These are phyloP conservation scores for Cryptoleucopteryx plumbea DNA, from an alignment of 2,113 vertebrate species.

Conservation along the genomic window DNA sequence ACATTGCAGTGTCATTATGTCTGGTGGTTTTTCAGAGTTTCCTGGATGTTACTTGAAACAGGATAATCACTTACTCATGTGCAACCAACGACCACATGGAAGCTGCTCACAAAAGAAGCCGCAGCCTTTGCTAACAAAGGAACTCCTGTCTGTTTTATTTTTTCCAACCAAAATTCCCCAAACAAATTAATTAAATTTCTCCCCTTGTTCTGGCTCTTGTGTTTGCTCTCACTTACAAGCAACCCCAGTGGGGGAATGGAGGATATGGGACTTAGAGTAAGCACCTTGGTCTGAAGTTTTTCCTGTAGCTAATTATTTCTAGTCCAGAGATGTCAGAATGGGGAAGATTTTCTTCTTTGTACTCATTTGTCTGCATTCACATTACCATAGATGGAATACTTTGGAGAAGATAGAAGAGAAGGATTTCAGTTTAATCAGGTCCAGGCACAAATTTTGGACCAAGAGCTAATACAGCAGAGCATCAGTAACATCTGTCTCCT, in stretches of 20 bases:
- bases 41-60: constrained; percentile 28
- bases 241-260: not conserved
- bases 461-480: not conserved
- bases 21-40: constrained; percentile 35
- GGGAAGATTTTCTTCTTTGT: not conserved
- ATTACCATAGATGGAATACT: constrained; percentile 44
- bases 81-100: not conserved
- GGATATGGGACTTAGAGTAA: not conserved
- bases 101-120: not conserved
- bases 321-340: not conserved
- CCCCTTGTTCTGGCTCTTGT: not conserved
- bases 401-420: not conserved
- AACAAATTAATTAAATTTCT: not conserved
- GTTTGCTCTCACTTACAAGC: not conserved
- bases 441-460: constrained; percentile 27
- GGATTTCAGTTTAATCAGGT: constrained; percentile 35
- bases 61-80: constrained; percentile 56
- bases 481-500: constrained; percentile 18
- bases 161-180: not conserved
- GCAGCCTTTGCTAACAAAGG: not conserved
- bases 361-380: not conserved
- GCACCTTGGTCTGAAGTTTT: not conserved
- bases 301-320: not conserved
- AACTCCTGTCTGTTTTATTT: constrained; percentile 8
- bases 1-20: constrained; percentile 27